phyloP scores from a whole-genome alignment of 2,797 vertebrate genomes.

The Pseudopleuronectes americanus region DNA sequence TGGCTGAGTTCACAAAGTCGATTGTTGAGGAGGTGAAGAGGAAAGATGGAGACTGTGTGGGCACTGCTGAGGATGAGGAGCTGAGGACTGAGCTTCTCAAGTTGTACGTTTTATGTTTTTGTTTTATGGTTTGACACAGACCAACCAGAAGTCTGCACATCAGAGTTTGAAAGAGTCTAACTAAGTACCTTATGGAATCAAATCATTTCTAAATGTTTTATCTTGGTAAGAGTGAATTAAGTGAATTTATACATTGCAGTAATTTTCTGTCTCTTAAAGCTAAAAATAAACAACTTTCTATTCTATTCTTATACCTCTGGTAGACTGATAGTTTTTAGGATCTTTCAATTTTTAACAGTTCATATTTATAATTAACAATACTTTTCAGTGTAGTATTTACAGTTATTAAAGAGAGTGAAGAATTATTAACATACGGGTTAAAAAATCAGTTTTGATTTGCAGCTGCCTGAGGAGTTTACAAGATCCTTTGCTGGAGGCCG shows the following conservation, averaged over 20 bases:
- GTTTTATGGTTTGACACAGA: background rate
- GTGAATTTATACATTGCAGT: no score
- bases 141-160: no score
- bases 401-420: no score
- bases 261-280: background rate
- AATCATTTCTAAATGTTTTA: background rate
- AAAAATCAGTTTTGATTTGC: slow-evolving; percentile 11
- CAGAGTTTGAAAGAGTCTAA: no score
- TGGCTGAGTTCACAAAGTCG: slow-evolving; percentile 85
- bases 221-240: no score
- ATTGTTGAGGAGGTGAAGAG: slow-evolving; percentile 86
- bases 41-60: slow-evolving; percentile 57
- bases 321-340: background rate
- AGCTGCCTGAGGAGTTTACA: slow-evolving; percentile 93
- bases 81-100: slow-evolving; percentile 89
- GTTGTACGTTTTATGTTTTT: slow-evolving; percentile 86
- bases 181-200: no score
- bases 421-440: background rate
- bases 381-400: no score
- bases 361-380: no score
- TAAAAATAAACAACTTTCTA: no score
- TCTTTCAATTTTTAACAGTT: background rate
- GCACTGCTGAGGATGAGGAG: slow-evolving; percentile 65
- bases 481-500: slow-evolving; percentile 89
- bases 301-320: background rate